These are phyloP conservation scores for Alviniconcha marisindica DNA, from an alignment of 1,140 invertebrate species.

Conservation along the genomic window DNA sequence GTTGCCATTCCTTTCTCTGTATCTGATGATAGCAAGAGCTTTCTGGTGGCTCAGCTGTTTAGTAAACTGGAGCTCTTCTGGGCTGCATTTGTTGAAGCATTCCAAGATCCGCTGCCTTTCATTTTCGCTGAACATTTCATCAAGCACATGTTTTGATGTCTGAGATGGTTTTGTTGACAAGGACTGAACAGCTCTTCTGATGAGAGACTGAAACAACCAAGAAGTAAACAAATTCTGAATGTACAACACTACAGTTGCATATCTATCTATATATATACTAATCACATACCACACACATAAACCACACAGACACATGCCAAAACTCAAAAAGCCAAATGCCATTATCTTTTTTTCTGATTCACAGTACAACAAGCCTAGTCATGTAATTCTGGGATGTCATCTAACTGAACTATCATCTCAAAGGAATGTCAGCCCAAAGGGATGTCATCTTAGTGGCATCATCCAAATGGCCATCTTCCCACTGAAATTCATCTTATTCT, in stretches of 20 bases:
- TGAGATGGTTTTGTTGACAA: conserved; percentile 32
- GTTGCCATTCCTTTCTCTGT: conserved; percentile 41
- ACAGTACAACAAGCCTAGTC: background rate
- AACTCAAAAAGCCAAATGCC: background rate
- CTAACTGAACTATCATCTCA: background rate
- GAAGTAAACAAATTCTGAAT: background rate
- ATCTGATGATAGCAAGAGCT: conserved; percentile 37
- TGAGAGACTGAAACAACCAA: background rate
- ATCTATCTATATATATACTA: background rate
- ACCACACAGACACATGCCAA: background rate
- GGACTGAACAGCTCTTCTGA: background rate
- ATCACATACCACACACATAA: background rate
- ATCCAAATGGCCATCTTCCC: background rate
- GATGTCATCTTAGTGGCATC: background rate
- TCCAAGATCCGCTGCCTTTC: conserved; percentile 47
- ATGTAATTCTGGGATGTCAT: background rate
- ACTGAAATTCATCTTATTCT: background rate
- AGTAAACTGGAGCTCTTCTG: conserved; percentile 36
- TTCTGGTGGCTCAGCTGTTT: conserved; percentile 46
- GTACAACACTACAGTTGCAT: background rate
- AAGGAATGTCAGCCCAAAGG: background rate
- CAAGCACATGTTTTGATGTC: conserved; percentile 28
- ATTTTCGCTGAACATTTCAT: conserved; percentile 40
- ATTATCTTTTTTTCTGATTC: too few relatives aligned
- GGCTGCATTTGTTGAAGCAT: conserved; percentile 47